Evolutionary conservation across 2,113 vertebrate species (phyloP).

Genomic region (Pituophis catenifer): DNA sequence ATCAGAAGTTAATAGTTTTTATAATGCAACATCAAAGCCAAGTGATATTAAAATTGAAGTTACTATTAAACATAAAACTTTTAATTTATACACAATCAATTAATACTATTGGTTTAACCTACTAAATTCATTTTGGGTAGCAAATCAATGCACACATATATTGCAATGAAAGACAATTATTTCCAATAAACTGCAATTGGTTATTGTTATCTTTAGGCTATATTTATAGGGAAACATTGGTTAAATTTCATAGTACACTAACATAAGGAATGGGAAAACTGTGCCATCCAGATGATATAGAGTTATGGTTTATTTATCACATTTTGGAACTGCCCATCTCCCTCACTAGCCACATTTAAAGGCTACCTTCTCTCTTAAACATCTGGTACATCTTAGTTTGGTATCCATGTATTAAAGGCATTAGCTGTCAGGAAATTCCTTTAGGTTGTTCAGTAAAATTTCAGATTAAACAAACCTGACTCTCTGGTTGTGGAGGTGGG

Average conservation of each 20-base stretch:
- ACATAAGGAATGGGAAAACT: neutral
- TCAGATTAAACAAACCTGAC: slow-evolving; percentile 77
- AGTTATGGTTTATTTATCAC: neutral
- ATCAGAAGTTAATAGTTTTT: neutral
- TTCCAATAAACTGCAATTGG: neutral
- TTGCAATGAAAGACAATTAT: neutral
- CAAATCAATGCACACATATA: neutral
- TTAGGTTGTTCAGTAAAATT: slow-evolving; percentile 3
- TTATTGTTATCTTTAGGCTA: neutral
- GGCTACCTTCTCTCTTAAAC: neutral
- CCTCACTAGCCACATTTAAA: neutral
- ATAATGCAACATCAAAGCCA: neutral
- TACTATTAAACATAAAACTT: neutral
- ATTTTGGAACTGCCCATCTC: neutral
- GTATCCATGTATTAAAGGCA: neutral
- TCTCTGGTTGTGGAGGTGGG: slow-evolving; percentile 91
- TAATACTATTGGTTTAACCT: neutral
- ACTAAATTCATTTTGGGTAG: neutral
- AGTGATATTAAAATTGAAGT: neutral
- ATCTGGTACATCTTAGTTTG: neutral
- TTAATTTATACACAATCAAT: neutral
- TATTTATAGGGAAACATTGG: neutral
- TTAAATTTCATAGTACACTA: neutral
- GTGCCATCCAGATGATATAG: neutral
- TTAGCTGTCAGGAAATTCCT: neutral